A percentile compares a stretch with the other conserved stretches of the same genome.
phyloP scores from a whole-genome alignment of 1,140 invertebrate genomes.

The Paralvinella palmiformis region DNA sequence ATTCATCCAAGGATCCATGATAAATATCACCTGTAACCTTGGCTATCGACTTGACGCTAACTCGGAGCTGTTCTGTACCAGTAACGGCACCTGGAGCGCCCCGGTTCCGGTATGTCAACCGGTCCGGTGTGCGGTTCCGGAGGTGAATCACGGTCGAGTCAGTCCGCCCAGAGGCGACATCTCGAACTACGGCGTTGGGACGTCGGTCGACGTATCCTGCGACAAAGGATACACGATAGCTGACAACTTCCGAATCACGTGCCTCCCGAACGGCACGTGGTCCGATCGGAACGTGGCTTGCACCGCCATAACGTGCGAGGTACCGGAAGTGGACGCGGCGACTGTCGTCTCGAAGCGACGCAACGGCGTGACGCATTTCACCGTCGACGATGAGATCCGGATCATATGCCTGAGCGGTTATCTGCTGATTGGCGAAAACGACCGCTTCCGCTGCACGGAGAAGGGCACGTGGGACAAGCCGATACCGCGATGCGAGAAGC shows the following conservation, averaged over 20 bases:
- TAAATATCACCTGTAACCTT: conserved; percentile 69
- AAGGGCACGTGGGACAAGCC: neutral
- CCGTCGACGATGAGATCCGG: conserved; percentile 1
- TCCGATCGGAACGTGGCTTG: neutral
- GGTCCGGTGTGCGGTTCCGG: conserved; percentile 23
- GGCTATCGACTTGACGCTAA: conserved; percentile 80
- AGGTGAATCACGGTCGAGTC: conserved; percentile 15
- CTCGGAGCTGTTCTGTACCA: conserved; percentile 57
- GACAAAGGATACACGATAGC: neutral
- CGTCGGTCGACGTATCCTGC: neutral
- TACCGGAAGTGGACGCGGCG: neutral
- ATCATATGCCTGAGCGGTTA: conserved; percentile 1
- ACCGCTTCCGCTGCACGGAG: neutral
- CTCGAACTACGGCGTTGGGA: neutral
- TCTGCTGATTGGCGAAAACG: neutral
- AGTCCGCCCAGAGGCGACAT: neutral
- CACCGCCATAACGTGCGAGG: neutral
- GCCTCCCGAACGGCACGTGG: neutral
- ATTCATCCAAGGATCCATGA: conserved; percentile 52
- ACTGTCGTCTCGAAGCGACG: neutral
- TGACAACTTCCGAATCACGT: neutral
- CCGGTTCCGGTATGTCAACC: conserved; percentile 43
- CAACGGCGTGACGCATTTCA: neutral
- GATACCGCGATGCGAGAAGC: neutral
- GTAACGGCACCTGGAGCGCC: conserved; percentile 35